Evolutionary conservation across 2,113 vertebrate species (phyloP), one percentile per base, ranked within the genome.

Genomic region (Tyto alba): DNA sequence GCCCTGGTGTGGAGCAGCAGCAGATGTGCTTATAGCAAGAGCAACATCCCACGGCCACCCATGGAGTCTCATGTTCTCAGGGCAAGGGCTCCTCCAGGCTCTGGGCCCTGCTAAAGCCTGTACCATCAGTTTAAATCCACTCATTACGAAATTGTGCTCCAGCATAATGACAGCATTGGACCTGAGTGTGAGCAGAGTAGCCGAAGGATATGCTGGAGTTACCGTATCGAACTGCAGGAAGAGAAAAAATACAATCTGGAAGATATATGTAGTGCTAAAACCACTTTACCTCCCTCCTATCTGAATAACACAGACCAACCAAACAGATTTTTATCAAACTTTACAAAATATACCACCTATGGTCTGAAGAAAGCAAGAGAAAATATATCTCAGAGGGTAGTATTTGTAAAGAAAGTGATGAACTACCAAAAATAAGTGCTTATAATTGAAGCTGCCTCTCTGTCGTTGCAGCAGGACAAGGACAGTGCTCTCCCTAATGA

Each of bases 1-100:
- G 11, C 10, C 32, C 25, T 41, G 55, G 50, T 16, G 25, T 1
- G 0, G 43, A 60, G 43, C 66, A 72, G 66, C 0, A 0, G 23
- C 45, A 60, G 40, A 48, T n/a, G 18, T 12, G 26, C 29, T 52
- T 11, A 8, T 0, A 63, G 36, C 62, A 73, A 57, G 17, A 26
- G 38, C 1, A 1, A 59, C 16, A 78, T 77, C 19, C 45, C 41
- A 3, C 0, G 0, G 32, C 11, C 38, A 40, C 41, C 47, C 11
- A 2, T 17, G 62, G 34, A 45, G 15, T 56, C 64, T 77, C 5
- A 4, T 27, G 40, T 48, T 77, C 84, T 75, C 48, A 52, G 36
- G 29, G 10, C 56, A 92, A 26, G 4, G 36, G 57, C 36, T 89
- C 11, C 50, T 90, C 53, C 71, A 59, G 27, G 20, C 41, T 75